Percentiles rank a stretch among this genome's conserved stretches.
Conservation (phyloP, 2,888 invertebrate genomes). For the Drosophila flavopinicola region DNA sequence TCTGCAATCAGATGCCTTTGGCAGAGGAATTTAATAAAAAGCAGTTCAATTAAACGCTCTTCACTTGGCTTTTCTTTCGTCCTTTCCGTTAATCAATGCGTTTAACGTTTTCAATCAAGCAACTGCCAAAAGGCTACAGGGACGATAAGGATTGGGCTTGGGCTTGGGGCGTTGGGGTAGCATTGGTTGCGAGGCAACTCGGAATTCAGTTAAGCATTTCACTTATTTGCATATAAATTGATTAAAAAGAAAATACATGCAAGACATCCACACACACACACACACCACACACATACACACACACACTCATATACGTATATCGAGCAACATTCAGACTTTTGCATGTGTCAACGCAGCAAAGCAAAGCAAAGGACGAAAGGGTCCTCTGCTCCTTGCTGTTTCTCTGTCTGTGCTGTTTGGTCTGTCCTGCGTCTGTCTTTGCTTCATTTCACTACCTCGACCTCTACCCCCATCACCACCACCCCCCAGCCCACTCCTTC, state of each 20-base stretch:
- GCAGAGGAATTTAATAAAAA: conserved; percentile 69
- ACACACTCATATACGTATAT: conserved; percentile 16
- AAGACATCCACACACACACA: conserved; percentile 46
- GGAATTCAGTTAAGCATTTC: conserved; percentile 79
- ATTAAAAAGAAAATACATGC: conserved; percentile 75
- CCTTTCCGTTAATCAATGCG: conserved; percentile 71
- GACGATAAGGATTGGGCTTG: neutral
- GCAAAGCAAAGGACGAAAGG: conserved; percentile 65
- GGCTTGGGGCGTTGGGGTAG: conserved; percentile 3
- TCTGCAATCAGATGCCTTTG: conserved; percentile 59
- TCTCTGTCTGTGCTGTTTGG: conserved; percentile 6
- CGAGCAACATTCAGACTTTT: conserved; percentile 35
- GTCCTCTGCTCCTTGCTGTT: conserved; percentile 38
- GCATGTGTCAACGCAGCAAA: conserved; percentile 71
- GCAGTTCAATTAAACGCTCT: conserved; percentile 74
- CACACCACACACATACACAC: conserved; percentile 32
- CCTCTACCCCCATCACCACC: conserved; percentile 4
- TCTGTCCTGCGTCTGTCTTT: conserved; percentile 13
- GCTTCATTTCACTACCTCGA: neutral
- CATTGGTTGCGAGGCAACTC: conserved; percentile 59
- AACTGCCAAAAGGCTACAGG: conserved; percentile 61
- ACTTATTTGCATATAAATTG: conserved; percentile 82
- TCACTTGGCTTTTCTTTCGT: conserved; percentile 37
- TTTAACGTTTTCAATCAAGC: conserved; percentile 77
- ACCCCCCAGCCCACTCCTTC: neutral